These are phyloP conservation scores for Carcharodon carcharias DNA, from an alignment of 2,797 vertebrate genomes.

Conservation along the genomic window DNA sequence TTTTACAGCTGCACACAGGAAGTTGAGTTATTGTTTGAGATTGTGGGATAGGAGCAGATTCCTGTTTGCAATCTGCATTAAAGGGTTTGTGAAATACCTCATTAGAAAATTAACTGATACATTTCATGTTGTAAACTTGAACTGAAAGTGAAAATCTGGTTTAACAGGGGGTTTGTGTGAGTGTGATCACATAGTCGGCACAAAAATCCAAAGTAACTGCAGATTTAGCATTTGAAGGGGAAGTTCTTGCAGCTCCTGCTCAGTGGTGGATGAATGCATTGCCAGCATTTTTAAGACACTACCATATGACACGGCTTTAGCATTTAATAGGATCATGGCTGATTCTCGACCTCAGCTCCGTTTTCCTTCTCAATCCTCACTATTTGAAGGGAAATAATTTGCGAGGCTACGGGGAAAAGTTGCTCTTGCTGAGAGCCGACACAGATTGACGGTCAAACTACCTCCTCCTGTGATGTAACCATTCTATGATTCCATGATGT, in stretches of 20 bases:
- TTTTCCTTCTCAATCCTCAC: background rate
- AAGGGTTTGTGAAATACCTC: background rate
- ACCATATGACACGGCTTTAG: background rate
- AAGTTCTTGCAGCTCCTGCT: background rate
- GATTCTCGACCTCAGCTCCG: background rate
- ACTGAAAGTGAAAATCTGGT: background rate
- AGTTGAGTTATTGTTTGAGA: background rate
- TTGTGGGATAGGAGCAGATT: background rate
- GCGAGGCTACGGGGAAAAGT: too few species aligned
- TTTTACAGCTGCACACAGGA: background rate
- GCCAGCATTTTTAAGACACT: background rate
- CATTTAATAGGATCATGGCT: background rate
- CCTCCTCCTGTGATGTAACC: too few species aligned
- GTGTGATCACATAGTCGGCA: background rate
- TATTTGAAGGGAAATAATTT: background rate
- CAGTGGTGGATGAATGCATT: background rate
- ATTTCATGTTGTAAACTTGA: background rate
- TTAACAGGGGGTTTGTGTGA: background rate
- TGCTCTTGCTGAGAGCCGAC: too few species aligned
- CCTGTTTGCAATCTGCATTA: background rate
- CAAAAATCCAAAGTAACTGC: background rate
- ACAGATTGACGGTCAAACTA: too few species aligned
- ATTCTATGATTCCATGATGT: too few species aligned
- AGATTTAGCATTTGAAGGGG: background rate
- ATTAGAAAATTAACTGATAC: background rate